phyloP scores from a whole-genome alignment of 2,113 vertebrate genomes.

The Harpagus bidentatus region DNA sequence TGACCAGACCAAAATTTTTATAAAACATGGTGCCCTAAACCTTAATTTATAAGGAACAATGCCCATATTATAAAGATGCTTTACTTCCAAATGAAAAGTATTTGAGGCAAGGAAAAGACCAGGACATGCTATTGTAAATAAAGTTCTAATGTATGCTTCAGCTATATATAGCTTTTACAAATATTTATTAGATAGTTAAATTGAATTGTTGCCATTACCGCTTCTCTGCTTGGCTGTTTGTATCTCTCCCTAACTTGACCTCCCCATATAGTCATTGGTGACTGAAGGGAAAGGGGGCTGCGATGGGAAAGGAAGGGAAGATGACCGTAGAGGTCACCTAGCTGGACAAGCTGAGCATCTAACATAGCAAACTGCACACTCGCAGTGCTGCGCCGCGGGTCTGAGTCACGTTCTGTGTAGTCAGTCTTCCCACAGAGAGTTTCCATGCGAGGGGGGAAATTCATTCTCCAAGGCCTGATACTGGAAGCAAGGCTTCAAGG shows the following conservation, averaged over 20 bases:
- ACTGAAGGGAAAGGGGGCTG: neutral
- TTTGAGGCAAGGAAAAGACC: neutral
- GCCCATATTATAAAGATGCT: neutral
- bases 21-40: neutral
- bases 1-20: neutral
- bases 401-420: neutral
- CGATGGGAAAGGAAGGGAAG: neutral
- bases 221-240: neutral
- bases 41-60: neutral
- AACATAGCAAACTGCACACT: neutral
- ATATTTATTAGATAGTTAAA: neutral
- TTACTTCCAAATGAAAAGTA: neutral
- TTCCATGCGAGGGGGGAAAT: neutral
- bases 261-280: neutral
- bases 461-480: neutral
- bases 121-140: neutral
- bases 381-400: rapidly evolving
- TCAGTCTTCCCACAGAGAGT: neutral
- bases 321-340: neutral
- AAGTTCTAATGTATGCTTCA: neutral
- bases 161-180: neutral
- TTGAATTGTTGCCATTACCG: neutral
- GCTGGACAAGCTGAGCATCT: neutral
- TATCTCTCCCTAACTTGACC: neutral
- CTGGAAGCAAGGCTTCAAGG: neutral